Percentiles rank a stretch among this genome's conserved stretches.
These are phyloP conservation scores for Palythoa heliodiscus DNA, from an alignment of 92 coral and sea anemone genomes.

Conservation along the genomic window DNA sequence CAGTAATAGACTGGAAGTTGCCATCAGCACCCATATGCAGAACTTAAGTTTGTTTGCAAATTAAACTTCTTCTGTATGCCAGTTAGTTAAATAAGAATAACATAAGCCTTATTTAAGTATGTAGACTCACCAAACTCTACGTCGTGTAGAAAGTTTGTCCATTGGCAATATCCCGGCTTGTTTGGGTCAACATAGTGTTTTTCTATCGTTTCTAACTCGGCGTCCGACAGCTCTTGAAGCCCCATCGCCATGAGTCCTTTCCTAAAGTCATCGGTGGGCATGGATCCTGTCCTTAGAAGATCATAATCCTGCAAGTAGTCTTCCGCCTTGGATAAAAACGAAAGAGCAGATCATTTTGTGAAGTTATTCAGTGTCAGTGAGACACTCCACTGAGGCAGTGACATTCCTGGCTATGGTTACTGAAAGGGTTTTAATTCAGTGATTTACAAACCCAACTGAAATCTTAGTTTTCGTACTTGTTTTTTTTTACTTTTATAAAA, in stretches of 20 bases:
- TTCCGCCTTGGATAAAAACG: slow-evolving; percentile 13
- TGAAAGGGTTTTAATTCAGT: no score
- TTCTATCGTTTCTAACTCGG: slow-evolving; percentile 19
- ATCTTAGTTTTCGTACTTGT: no score
- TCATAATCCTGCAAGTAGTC: slow-evolving; percentile 28
- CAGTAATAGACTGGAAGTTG: no score
- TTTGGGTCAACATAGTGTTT: slow-evolving; percentile 6
- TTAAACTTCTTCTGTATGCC: neutral
- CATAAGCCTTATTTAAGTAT: neutral
- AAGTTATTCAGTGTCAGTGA: neutral
- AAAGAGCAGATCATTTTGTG: neutral
- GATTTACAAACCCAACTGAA: no score
- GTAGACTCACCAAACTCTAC: slow-evolving; percentile 25
- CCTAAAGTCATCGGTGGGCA: slow-evolving; percentile 13
- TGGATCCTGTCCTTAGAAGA: slow-evolving; percentile 3
- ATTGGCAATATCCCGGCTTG: neutral
- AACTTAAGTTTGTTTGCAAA: no score
- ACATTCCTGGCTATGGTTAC: neutral
- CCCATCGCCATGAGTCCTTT: slow-evolving; percentile 32
- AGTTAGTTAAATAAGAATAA: neutral
- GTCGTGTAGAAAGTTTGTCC: slow-evolving; percentile 34
- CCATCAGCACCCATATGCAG: no score
- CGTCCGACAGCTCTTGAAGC: neutral
- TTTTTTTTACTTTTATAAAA: no score
- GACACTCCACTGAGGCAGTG: neutral